Base-by-base conservation (phyloP, 2,113 vertebrate species). In the Podilymbus podiceps region DNA sequence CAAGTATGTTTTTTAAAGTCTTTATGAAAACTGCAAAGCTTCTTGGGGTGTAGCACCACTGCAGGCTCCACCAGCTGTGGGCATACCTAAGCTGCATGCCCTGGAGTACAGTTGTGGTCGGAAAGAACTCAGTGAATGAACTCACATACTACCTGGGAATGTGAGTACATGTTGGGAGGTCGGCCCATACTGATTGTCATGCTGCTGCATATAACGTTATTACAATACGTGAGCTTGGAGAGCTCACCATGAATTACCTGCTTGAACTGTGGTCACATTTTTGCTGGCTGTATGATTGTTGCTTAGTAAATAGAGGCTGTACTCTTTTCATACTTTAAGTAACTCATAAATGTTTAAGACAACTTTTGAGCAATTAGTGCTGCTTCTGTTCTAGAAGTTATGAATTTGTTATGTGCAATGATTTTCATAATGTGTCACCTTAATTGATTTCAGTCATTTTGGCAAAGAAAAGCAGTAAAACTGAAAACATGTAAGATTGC, bases 311-410 rank as follows among this genome's bases (percentile, higher is more conserved):
- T 81, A 64, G 60, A 94, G 76, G 66, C 76, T 92, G 40, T 81
- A 55, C 25, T 90, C 64, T 60, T 91, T 90, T 90, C 66, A 33
- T 91, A 75, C 62, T 91, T 92, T 87, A 94, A 75, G 69, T 86
- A 89, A 90, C 58, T 92, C 76, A 92, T 96, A 87, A 96, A 96
- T 97, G 84, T 93, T 96, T 95, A 94, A 93, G 94, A 72, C 56
- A 78, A 74, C 81, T 94, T 97, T 95, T 92, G 80, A 97, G 86
- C 88, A 97, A 94, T 97, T 97, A 96, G 92, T 94, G 80, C 79
- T 89, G 40, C 88, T 96, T 93, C 90, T 94, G 82, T 47, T 94
- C 52, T 88, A 75, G 85, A 93, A 96, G 83, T 84, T 96, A 92
- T n/a, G 84, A 97, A 96, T 95, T 96, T 92, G 92, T 96, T 97